Evolutionary conservation across 2,888 invertebrate species (phyloP).

Genomic region (Cylindroiulus punctatus): DNA sequence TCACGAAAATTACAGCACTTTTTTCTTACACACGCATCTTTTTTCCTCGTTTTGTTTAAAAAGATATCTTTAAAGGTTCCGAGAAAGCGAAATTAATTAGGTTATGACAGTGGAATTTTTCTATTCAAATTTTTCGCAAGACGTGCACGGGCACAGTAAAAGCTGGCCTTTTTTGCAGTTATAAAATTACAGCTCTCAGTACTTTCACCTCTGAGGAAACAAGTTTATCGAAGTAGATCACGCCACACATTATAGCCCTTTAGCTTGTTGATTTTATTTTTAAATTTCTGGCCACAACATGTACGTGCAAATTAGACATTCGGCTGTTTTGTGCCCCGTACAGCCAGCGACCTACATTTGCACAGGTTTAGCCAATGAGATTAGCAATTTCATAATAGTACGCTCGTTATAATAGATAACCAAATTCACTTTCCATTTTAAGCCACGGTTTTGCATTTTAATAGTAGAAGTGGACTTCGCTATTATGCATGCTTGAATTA

Average conservation of each 20-base stretch:
- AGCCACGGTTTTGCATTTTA: conserved; percentile 23
- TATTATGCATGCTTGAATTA: conserved; percentile 15
- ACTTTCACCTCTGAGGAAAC: conserved; percentile 50
- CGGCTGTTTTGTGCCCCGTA: background rate
- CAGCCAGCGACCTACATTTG: conserved; percentile 7
- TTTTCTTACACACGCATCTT: background rate
- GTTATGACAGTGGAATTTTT: conserved; percentile 41
- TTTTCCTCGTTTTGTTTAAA: background rate
- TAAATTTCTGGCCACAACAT: conserved; percentile 29
- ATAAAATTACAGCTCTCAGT: conserved; percentile 45
- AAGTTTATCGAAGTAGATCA: conserved; percentile 50
- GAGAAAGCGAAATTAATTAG: conserved; percentile 51
- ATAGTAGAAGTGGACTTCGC: conserved; percentile 13
- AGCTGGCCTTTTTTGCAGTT: conserved; percentile 1
- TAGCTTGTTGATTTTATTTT: conserved; percentile 38
- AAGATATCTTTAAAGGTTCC: conserved; percentile 14
- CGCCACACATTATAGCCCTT: background rate
- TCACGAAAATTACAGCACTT: background rate
- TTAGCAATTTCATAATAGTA: conserved; percentile 19
- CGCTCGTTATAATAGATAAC: conserved; percentile 15
- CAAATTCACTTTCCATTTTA: conserved; percentile 49
- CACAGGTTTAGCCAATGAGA: background rate
- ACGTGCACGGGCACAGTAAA: background rate
- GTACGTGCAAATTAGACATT: conserved; percentile 3
- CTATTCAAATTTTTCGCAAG: conserved; percentile 17